These are phyloP conservation scores for Calephelis virginiensis DNA, from an alignment of 1,140 invertebrate genomes.

Conservation along the genomic window DNA sequence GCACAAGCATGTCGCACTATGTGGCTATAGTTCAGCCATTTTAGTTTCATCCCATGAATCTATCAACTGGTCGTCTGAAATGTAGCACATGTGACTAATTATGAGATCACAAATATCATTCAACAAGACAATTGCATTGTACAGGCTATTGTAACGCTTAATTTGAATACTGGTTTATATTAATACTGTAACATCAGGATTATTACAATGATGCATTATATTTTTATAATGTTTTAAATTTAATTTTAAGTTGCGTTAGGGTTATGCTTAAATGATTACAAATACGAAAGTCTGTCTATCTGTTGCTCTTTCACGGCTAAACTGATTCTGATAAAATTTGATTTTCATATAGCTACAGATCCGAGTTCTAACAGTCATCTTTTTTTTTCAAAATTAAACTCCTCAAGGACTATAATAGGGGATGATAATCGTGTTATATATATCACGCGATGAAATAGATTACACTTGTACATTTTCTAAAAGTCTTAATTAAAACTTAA, in stretches of 20 bases:
- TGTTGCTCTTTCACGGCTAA: too few species aligned
- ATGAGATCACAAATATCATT: constrained; percentile 14
- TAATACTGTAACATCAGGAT: background rate
- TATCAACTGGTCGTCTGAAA: constrained; percentile 13
- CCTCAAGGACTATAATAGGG: too few species aligned
- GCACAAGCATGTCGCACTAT: constrained; percentile 5
- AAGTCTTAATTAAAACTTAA: too few species aligned
- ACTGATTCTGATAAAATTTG: too few species aligned
- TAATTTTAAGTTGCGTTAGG: background rate
- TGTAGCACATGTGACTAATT: constrained; percentile 15
- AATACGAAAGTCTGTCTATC: too few species aligned
- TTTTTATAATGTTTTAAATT: background rate
- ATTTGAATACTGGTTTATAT: background rate
- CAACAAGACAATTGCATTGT: constrained; percentile 13
- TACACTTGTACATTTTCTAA: too few species aligned
- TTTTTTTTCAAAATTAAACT: too few species aligned
- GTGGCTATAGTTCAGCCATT: constrained; percentile 7
- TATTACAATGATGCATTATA: background rate
- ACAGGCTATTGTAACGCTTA: background rate
- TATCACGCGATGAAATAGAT: too few species aligned
- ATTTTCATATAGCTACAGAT: too few species aligned
- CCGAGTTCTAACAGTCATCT: too few species aligned
- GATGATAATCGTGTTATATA: too few species aligned
- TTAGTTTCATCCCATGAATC: constrained; percentile 12
- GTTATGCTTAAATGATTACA: too few species aligned